phyloP scores from a whole-genome alignment of 2,797 vertebrate species.

The Xenentodon cancila region DNA sequence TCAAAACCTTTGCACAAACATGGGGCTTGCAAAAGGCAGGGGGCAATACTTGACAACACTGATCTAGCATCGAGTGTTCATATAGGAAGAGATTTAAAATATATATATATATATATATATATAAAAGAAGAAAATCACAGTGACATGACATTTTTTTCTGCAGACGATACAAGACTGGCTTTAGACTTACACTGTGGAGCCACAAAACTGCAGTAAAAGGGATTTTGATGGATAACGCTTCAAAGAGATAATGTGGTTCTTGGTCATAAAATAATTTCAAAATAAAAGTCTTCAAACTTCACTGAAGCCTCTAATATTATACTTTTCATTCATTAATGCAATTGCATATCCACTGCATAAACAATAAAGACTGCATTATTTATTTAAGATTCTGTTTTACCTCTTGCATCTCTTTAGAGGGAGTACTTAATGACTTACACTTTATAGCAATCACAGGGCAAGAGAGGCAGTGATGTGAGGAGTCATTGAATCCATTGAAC shows the following conservation, averaged over 20 bases:
- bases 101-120: too few species aligned
- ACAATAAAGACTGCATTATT: slow-evolving; percentile 10
- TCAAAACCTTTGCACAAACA: slow-evolving; percentile 33
- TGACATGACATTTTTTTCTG: slow-evolving; percentile 37
- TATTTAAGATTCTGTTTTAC: slow-evolving; percentile 15
- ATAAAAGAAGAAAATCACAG: too few species aligned
- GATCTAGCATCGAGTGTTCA: not conserved
- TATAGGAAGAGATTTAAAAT: too few species aligned
- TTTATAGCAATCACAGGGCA: slow-evolving; percentile 5
- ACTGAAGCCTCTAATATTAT: too few species aligned
- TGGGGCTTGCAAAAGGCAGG: slow-evolving; percentile 24
- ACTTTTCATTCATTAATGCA: not conserved
- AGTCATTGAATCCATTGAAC: slow-evolving; percentile 18
- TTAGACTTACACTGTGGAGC: slow-evolving; percentile 7
- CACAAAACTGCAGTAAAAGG: slow-evolving; percentile 13
- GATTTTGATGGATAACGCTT: too few species aligned
- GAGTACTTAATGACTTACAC: not conserved
- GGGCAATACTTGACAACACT: not conserved
- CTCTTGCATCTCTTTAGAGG: too few species aligned
- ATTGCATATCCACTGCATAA: not conserved
- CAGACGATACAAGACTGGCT: slow-evolving; percentile 31
- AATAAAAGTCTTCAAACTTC: too few species aligned
- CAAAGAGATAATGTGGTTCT: too few species aligned
- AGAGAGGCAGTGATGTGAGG: slow-evolving; percentile 3
- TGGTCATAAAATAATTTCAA: too few species aligned